Base-by-base conservation (phyloP, 2,888 invertebrate species). In the Acronicta alni region DNA sequence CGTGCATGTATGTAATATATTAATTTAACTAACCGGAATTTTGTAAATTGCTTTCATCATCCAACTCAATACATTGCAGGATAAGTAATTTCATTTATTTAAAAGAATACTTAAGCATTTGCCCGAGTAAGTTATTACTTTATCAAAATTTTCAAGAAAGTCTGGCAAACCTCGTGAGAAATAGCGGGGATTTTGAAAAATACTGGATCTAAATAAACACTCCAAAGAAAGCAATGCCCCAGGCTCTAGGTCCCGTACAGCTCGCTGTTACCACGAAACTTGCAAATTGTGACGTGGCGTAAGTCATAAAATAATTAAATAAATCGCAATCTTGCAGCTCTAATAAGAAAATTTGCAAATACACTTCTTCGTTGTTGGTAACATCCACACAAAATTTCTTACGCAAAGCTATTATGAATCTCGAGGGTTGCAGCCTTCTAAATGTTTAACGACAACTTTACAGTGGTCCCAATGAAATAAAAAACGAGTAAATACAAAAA, bases 191-290 rank as follows among this genome's bases (percentile, higher is more conserved):
- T 26, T 35, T 56, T 61, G 60, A 67, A 75, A 75, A 75, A 74
- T 67, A 39, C 26, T 43, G 53, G 46, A 66, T 75, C 67, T 64
- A 57, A 57, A 66, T 66, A 67, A 77, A 74, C 59, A 65, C 56
- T 60, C 63, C 57, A 75, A 76, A 70, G 64, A 71, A 75, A 68
- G 53, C 68, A 68, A 59, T 58, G 63, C 57, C 59, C 35, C 32
- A 26, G 60, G 60, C 62, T 41, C 43, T 23, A 45, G 51, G 59
- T 65, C 54, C 56, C 66, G 56, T 59, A 44, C 59, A 65, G 77
- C 74, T 77, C 62, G 59, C 59, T 64, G 53, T 62, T 60, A 74
- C 70, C 64, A 74, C 54, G 57, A 59, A 71, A 72, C 68, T 69
- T 69, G 57, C 68, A 57, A 62, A 73, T 52, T 69, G 62, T 41